These are phyloP conservation scores for Minunthozetes semirufus DNA, from an alignment of 2,888 invertebrate genomes.

Conservation along the genomic window DNA sequence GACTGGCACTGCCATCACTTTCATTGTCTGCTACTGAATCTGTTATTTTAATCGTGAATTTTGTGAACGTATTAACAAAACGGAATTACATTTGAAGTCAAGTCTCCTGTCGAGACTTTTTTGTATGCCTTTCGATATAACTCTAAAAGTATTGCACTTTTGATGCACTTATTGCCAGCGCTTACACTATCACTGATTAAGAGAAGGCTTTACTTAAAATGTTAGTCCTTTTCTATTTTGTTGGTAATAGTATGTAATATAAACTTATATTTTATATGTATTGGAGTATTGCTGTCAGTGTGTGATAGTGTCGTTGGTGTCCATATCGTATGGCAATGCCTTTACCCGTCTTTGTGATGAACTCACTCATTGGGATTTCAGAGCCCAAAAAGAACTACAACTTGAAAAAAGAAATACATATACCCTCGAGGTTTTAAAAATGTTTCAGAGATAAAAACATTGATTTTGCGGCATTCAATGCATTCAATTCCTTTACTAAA, in stretches of 20 bases:
- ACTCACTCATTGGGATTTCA: constrained; percentile 12
- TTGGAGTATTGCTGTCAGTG: constrained; percentile 16
- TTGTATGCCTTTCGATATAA: constrained; percentile 25
- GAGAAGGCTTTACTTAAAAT: constrained; percentile 18
- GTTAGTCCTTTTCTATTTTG: constrained; percentile 6
- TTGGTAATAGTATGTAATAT: not conserved
- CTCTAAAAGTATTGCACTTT: constrained; percentile 7
- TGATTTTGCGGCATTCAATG: constrained; percentile 23
- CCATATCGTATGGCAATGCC: constrained; percentile 17
- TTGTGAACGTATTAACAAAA: constrained; percentile 26
- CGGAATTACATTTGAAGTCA: constrained; percentile 26
- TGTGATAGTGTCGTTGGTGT: not conserved
- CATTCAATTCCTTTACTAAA: not conserved
- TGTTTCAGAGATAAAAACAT: constrained; percentile 30
- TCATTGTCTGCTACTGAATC: constrained; percentile 13
- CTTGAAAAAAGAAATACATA: constrained; percentile 24
- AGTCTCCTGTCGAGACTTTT: constrained; percentile 25
- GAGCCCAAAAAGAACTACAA: constrained; percentile 9
- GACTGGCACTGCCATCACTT: no score
- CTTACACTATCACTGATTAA: constrained; percentile 11
- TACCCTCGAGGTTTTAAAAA: constrained; percentile 30
- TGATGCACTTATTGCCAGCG: not conserved
- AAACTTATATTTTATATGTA: constrained; percentile 1
- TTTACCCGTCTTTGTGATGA: constrained; percentile 16
- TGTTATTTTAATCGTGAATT: constrained; percentile 29